phyloP scores from a whole-genome alignment of 2,888 invertebrate genomes.

The Tryphoninae sp. region DNA sequence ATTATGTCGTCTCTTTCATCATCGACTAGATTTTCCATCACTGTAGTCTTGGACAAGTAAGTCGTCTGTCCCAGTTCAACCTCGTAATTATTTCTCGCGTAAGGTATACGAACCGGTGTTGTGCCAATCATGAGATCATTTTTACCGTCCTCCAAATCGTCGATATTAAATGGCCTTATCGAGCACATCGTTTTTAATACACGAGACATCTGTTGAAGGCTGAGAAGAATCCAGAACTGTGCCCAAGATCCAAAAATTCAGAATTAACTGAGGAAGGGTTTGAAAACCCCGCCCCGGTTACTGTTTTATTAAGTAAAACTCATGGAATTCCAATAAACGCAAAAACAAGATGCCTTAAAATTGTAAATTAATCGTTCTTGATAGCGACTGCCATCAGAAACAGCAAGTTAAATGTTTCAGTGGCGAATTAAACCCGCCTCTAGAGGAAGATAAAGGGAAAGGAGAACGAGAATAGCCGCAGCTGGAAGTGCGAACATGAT shows the following conservation, averaged over 20 bases:
- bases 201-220: slow-evolving; percentile 52
- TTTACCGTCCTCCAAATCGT: not conserved
- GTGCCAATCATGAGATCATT: slow-evolving; percentile 41
- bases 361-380: not conserved
- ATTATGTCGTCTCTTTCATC: not conserved
- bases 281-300: slow-evolving; percentile 65
- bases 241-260: slow-evolving; percentile 66
- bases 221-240: slow-evolving; percentile 64
- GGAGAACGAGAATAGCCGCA: not conserved
- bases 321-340: not conserved
- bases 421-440: not conserved
- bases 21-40: not conserved
- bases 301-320: not conserved
- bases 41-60: not conserved
- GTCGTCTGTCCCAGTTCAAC: slow-evolving; percentile 27
- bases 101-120: slow-evolving; percentile 43
- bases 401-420: too few relatives aligned
- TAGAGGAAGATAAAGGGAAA: not conserved
- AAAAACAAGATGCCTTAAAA: not conserved
- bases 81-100: slow-evolving; percentile 37
- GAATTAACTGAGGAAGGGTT: slow-evolving; percentile 72
- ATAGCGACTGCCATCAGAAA: too few relatives aligned
- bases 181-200: slow-evolving; percentile 52
- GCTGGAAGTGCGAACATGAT: not conserved
- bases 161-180: slow-evolving; percentile 25